Conservation (phyloP, 2,113 vertebrate species). For the Brienomyrus longianalis region DNA sequence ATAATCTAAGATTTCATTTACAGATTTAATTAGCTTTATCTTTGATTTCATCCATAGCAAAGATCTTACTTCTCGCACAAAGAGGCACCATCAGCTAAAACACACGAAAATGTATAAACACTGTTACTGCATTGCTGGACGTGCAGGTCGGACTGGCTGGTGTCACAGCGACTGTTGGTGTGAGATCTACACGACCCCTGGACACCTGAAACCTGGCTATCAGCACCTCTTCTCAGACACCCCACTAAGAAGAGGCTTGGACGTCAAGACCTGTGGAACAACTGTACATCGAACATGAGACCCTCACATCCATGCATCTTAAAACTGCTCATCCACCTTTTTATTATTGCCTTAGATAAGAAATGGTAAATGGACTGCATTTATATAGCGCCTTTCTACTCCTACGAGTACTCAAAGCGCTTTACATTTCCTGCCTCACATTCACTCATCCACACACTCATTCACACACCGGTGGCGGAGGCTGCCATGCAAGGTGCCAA, state of each 20-base stretch:
- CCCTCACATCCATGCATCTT: background rate
- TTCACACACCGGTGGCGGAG: too few relatives aligned
- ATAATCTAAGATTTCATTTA: background rate
- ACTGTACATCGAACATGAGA: background rate
- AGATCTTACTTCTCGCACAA: background rate
- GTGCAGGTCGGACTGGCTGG: background rate
- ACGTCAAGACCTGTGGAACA: background rate
- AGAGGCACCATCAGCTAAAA: background rate
- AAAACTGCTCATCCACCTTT: background rate
- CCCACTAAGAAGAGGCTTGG: background rate
- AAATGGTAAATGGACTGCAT: too few relatives aligned
- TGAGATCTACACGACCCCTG: background rate
- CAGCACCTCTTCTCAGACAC: background rate
- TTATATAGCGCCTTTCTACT: too few relatives aligned
- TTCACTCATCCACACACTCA: too few relatives aligned
- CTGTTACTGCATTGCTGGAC: background rate
- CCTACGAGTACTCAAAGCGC: too few relatives aligned
- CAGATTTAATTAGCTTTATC: background rate
- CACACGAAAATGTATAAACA: background rate
- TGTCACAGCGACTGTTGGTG: background rate
- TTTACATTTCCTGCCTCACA: too few relatives aligned
- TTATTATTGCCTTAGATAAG: background rate
- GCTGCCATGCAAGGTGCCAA: too few relatives aligned
- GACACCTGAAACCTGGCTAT: background rate
- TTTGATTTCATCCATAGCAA: background rate